Base-by-base conservation (phyloP, 2,888 invertebrate genomes). In the Tuta absoluta region DNA sequence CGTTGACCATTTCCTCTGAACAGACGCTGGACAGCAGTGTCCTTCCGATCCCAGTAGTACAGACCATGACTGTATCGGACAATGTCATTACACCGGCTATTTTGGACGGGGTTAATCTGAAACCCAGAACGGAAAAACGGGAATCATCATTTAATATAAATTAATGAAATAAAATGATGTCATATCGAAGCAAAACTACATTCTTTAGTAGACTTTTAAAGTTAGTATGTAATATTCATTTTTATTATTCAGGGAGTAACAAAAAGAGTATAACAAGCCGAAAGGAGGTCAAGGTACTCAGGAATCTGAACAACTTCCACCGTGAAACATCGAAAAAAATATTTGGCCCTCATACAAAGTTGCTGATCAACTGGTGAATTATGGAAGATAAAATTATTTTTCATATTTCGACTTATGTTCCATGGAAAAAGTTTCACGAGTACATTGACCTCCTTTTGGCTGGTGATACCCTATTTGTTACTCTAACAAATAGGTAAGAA, bases 1-100 rank as follows among this genome's bases (percentile, higher is more conserved):
- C 48, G 19, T 4, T 21, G 19, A 21, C 53, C 11, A 28, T 53
- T 17, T 56, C 56, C 8, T 56, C 56, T 0, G 56, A 28, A 17
- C 56, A 56, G 56, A 56, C 56, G 7, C n/a, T 56, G 17, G 56
- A 56, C 5, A 56, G 33, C n/a, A 33, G 56, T n/a, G 33, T 56
- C 5, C 12, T 56, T 56, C 56, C 56, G 0, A 56, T 56, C n/a
- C 56, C 56, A 7, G 56, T 33, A n/a, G 33, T 56, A 3, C 56
- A 56, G 11, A 56, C 56, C 33, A 33, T 56, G 56, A 56, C 56
- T 10, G 17, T 56, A 0, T 12, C 33, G 3, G 33, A 56, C 33
- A 56, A 17, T 8, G n/a, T 56, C 11, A 7, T 33, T 1, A 17
- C 56, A 33, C 56, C 56, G n/a, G 33, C n/a, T 5, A 24, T 56